These are phyloP conservation scores for Sinocyclocheilus maitianheensis DNA, from an alignment of 2,113 vertebrate genomes.

Conservation along the genomic window DNA sequence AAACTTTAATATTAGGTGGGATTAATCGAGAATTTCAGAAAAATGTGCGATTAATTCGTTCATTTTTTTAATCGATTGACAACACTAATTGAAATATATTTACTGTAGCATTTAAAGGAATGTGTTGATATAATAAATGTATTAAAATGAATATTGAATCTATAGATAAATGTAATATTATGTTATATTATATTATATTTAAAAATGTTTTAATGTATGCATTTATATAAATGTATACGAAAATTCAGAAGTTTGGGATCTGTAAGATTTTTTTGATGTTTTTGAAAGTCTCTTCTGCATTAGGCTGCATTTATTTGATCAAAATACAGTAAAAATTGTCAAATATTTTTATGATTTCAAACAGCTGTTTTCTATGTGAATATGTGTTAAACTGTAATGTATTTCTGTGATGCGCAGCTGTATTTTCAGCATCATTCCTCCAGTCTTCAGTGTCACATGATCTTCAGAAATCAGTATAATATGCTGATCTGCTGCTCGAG, in stretches of 20 bases:
- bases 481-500: background rate
- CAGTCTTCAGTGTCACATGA: no score
- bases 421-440: no score
- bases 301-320: background rate
- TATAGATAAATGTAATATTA: no score
- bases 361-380: background rate
- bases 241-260: background rate
- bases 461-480: background rate
- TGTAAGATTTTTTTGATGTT: background rate
- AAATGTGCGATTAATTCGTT: no score
- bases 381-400: background rate
- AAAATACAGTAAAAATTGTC: background rate
- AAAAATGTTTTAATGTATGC: background rate
- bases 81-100: background rate
- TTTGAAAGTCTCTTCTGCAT: background rate
- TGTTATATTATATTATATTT: background rate
- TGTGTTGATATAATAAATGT: background rate
- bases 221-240: background rate
- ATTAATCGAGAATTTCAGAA: no score
- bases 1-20: no score
- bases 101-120: background rate
- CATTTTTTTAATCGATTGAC: no score
- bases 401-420: background rate
- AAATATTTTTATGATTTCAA: background rate
- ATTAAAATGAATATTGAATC: no score